phyloP scores from a whole-genome alignment of 2,797 vertebrate genomes.

The Apodemus agrarius region DNA sequence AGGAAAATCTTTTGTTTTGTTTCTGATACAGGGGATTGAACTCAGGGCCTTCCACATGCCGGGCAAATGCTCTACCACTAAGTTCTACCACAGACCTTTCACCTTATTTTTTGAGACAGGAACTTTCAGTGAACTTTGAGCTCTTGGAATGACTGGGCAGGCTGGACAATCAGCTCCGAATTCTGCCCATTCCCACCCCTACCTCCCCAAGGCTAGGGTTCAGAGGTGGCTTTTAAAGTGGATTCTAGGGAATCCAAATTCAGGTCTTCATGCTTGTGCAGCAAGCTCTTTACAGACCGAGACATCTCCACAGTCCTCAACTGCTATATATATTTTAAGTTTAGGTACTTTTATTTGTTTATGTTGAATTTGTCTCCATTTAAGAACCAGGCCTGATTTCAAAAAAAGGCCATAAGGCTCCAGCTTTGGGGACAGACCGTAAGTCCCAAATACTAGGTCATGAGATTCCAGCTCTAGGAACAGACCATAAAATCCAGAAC shows the following conservation, averaged over 20 bases:
- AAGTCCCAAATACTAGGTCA: background rate
- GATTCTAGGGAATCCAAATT: background rate
- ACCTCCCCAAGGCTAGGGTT: background rate
- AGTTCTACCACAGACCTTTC: background rate
- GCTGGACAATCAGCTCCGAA: background rate
- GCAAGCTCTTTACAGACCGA: background rate
- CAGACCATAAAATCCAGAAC: background rate
- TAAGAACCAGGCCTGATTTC: background rate
- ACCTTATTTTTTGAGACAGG: background rate
- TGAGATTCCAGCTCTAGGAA: background rate
- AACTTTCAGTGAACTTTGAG: background rate
- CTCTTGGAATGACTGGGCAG: background rate
- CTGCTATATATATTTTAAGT: background rate
- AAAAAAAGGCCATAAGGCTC: background rate
- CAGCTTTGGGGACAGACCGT: background rate
- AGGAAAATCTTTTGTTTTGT: background rate
- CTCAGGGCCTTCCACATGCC: background rate
- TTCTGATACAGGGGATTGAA: background rate
- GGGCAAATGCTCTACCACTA: background rate
- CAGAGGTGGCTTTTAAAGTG: background rate
- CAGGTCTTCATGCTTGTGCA: background rate
- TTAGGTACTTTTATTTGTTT: background rate
- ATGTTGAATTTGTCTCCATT: background rate
- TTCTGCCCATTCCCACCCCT: background rate
- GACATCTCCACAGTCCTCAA: no score